Base-by-base conservation (phyloP, 2,797 vertebrate genomes). In the Agapornis canus region DNA sequence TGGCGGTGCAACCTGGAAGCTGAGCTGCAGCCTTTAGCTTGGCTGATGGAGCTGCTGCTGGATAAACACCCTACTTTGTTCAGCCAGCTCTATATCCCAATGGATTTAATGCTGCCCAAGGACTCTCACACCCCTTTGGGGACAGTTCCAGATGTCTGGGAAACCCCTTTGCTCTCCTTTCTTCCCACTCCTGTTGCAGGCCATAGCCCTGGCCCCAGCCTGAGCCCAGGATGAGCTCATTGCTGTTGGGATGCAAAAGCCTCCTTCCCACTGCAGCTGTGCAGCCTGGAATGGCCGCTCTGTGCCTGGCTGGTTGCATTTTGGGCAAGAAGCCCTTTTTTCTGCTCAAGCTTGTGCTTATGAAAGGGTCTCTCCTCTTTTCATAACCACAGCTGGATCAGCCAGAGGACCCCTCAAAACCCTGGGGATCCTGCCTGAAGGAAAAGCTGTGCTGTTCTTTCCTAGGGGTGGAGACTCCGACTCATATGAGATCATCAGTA, bases 401-500 rank as follows among this genome's bases (percentile, higher is more conserved):
- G 89, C 8, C 29, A 43, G 15, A 84, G 72, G 72, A 69, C 81
- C 82, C 22, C 82, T 69, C 64, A 76, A 89, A 82, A 90, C 87
- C 96, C 70, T 52, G 32, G 89, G 92, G 91, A 90, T 43, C 47
- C 76, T 3, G 1, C 0, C 21, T 9, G 10, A 35, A 68, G 92
- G 89, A 95, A 93, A 84, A 52, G 56, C 23, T 66, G 83, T 27
- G 71, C 86, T 95, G 63, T 81, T 82, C 77, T 92, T 92, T 92
- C 59, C 86, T 97, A 99, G 99, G 97, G 97, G 96, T 45, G 63
- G 59, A 31, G 73, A 72, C 18, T 47, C 59, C 3, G 4, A 88
- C 27, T 93, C 89, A 0, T 99, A 99, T 66, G 98, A 99, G 97
- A 99, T 99, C 98, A 97, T 99, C 97, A 99, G 98, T 6, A 93